Percentiles rank a stretch among this genome's conserved stretches.
Conservation (phyloP, 2,113 vertebrate species). For the Acanthisitta chloris region DNA sequence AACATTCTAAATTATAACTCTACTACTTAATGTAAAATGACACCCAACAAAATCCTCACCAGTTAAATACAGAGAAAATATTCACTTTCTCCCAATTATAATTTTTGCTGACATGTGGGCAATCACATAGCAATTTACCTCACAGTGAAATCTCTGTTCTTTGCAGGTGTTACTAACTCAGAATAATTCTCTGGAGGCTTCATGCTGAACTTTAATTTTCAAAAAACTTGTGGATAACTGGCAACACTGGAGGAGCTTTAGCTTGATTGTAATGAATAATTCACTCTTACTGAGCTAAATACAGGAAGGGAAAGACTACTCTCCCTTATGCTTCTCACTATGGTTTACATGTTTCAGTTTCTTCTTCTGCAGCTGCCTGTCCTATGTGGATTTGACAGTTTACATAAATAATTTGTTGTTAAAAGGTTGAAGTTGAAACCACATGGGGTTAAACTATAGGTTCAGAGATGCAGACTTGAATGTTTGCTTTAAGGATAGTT, state of each 20-base stretch:
- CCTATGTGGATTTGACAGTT: constrained; percentile 13
- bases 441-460: background rate
- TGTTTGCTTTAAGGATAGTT: constrained; percentile 35
- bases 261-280: constrained; percentile 59
- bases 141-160: constrained; percentile 60
- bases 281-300: constrained; percentile 8
- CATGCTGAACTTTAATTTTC: constrained; percentile 15
- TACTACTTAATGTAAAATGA: background rate
- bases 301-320: constrained; percentile 2
- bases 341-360: background rate
- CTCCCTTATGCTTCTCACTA: background rate
- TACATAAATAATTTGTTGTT: constrained; percentile 43
- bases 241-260: background rate
- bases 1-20: background rate
- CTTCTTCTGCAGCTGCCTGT: background rate
- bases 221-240: constrained; percentile 13
- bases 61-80: constrained; percentile 5
- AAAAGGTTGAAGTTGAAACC: constrained; percentile 50
- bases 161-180: constrained; percentile 52
- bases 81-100: constrained; percentile 1
- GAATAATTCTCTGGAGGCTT: constrained; percentile 24
- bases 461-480: background rate
- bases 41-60: background rate
- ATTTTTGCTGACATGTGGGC: constrained; percentile 18
- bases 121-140: constrained; percentile 9